These are phyloP conservation scores for Phymastichus coffea DNA, from an alignment of 1,140 invertebrate species.

Conservation along the genomic window DNA sequence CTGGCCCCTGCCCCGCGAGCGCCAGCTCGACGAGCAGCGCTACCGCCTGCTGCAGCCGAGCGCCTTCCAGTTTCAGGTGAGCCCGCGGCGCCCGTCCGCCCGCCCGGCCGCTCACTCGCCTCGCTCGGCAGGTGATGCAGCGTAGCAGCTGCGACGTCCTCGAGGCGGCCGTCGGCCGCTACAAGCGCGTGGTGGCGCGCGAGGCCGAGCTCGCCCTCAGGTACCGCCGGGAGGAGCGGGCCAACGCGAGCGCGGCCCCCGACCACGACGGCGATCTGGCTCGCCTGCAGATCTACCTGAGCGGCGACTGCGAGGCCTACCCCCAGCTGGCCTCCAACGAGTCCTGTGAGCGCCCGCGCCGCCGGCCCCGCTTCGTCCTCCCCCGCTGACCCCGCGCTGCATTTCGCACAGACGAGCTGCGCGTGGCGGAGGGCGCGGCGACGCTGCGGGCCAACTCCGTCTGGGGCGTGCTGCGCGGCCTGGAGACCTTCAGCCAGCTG, in stretches of 20 bases:
- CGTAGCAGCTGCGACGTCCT: conserved; percentile 62
- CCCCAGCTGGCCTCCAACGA: conserved; percentile 72
- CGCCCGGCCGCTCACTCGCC: no score
- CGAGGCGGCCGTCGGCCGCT: conserved; percentile 59
- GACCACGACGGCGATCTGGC: conserved; percentile 49
- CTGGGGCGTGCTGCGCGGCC: conserved; percentile 77
- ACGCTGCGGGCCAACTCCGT: conserved; percentile 61
- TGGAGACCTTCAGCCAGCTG: conserved; percentile 81
- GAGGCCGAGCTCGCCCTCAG: background rate
- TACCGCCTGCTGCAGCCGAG: conserved; percentile 33
- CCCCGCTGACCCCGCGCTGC: no score
- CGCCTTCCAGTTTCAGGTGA: conserved; percentile 39
- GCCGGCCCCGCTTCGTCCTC: no score
- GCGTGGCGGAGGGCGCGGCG: conserved; percentile 10
- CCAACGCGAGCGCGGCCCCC: conserved; percentile 8
- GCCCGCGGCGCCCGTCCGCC: conserved; percentile 1
- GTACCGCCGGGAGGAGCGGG: background rate
- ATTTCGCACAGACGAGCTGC: conserved; percentile 6
- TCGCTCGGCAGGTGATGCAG: no score
- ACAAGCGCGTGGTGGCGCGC: no score
- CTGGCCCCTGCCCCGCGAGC: conserved; percentile 44
- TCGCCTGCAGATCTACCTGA: conserved; percentile 57
- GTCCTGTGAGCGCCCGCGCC: conserved; percentile 65
- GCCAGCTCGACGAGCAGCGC: conserved; percentile 25
- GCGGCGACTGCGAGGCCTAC: conserved; percentile 46